Conservation (phyloP, 2,888 invertebrate genomes). For the Drosophila formosana region DNA sequence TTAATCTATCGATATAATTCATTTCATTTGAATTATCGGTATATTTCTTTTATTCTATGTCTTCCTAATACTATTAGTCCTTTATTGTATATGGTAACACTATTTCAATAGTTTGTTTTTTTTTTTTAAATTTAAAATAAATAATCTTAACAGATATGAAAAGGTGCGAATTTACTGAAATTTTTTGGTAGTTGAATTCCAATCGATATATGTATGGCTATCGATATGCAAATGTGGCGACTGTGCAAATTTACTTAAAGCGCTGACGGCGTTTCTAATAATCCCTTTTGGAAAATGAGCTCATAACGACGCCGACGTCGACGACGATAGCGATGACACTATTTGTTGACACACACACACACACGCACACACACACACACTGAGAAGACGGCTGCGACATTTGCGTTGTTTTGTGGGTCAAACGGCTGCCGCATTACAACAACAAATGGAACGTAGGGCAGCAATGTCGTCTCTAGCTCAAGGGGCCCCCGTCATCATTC, state of each 20-base stretch:
- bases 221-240: background rate
- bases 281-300: conserved; percentile 44
- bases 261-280: conserved; percentile 27
- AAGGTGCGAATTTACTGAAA: no score
- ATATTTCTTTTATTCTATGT: no score
- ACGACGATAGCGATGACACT: conserved; percentile 23
- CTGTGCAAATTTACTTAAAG: conserved; percentile 21
- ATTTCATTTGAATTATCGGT: no score
- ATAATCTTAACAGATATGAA: no score
- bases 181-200: no score
- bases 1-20: no score
- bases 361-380: conserved; percentile 15
- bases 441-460: background rate
- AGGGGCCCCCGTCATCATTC: conserved; percentile 38
- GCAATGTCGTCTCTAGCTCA: conserved; percentile 2
- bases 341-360: conserved; percentile 50
- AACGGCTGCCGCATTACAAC: conserved; percentile 55
- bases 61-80: no score
- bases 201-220: conserved; percentile 2
- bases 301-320: conserved; percentile 27
- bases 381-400: conserved; percentile 42
- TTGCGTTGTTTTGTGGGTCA: conserved; percentile 64
- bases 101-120: no score
- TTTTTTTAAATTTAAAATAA: no score
- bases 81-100: no score